Percentiles rank a stretch among this genome's conserved stretches.
These are phyloP conservation scores for Agrilus planipennis DNA, from an alignment of 1,140 invertebrate genomes.

Conservation along the genomic window DNA sequence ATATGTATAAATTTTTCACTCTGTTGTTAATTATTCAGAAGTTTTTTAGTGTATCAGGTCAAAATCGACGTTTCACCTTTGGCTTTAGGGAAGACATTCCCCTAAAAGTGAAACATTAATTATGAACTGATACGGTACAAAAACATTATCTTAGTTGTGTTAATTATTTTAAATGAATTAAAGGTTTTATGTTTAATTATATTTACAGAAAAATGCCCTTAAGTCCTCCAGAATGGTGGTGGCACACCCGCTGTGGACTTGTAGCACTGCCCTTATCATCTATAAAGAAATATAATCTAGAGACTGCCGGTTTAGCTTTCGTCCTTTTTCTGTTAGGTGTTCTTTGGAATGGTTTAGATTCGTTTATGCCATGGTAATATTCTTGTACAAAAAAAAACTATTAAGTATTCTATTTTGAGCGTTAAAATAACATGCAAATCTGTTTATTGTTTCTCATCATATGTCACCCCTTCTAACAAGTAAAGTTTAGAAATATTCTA, in stretches of 20 bases:
- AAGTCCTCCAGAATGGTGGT: slow-evolving; percentile 70
- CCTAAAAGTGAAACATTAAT: slow-evolving; percentile 1
- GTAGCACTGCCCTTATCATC: slow-evolving; percentile 59
- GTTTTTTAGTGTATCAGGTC: no score
- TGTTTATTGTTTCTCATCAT: no score
- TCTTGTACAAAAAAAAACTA: no score
- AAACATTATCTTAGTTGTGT: no score
- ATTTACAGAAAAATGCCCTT: slow-evolving; percentile 51
- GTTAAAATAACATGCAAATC: no score
- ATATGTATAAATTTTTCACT: no score
- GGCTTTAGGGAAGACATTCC: no score
- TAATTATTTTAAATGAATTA: no score
- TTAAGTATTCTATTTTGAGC: no score
- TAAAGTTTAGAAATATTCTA: no score
- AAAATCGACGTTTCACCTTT: no score
- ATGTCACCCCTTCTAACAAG: not conserved
- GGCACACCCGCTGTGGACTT: slow-evolving; percentile 65
- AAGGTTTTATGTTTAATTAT: slow-evolving; percentile 2
- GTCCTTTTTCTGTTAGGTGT: slow-evolving; percentile 58
- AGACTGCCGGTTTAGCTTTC: slow-evolving; percentile 53
- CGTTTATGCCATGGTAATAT: slow-evolving; percentile 61
- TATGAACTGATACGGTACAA: not conserved
- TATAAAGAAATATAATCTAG: slow-evolving; percentile 56
- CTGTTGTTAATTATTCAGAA: no score
- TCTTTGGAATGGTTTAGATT: slow-evolving; percentile 67